Evolutionary conservation across 1,140 invertebrate species (phyloP), one percentile per base, ranked within the genome.

Genomic region (Neoseiulus cucumeris): DNA sequence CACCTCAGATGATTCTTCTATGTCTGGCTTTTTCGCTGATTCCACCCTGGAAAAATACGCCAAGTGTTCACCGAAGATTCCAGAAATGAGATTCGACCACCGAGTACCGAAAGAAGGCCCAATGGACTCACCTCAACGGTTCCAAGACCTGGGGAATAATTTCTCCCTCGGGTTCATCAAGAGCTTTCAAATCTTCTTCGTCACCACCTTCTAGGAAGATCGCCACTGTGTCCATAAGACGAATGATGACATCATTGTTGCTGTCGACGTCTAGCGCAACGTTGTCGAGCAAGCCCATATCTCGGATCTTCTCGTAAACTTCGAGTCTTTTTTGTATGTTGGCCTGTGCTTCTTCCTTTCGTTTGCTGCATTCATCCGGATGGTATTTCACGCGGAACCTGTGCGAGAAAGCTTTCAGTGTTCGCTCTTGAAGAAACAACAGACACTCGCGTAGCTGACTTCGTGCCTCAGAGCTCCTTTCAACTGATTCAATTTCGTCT

Each of bases 321-420:
- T 87, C 82, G 17, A 94, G 82, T 5, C 96, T 84, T 77, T 86
- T 87, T 78, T 93, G 87, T 12, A 98, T 78, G 64, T 87, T 85
- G 65, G 77, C 75, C 17, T 84, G 77, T 70, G 92, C 86, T 75
- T 96, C 92, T 30, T 91, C 85, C 77, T 89, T 91, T 44, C 88
- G 79, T 76, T 89, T 93, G 7, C 87, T 81, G 64, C 87, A 90
- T 72, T 97, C 92, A 77, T 96, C 92, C 4, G 95, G 95, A 78
- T 98, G 93, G 75, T 98, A 98, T 78, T 98, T 98, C 68, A 89
- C 84, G 77, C 94, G 93, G 80, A 99, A 98, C 95, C 95, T 98
- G 76, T 51, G 78, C 77, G 72, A 66, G 72, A 70, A 45, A 65
- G 64, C 68, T 64, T 69, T 69, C 69, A 64, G 39, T 39, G 4